phyloP scores from a whole-genome alignment of 2,797 vertebrate species.

The Pogonophryne albipinna region DNA sequence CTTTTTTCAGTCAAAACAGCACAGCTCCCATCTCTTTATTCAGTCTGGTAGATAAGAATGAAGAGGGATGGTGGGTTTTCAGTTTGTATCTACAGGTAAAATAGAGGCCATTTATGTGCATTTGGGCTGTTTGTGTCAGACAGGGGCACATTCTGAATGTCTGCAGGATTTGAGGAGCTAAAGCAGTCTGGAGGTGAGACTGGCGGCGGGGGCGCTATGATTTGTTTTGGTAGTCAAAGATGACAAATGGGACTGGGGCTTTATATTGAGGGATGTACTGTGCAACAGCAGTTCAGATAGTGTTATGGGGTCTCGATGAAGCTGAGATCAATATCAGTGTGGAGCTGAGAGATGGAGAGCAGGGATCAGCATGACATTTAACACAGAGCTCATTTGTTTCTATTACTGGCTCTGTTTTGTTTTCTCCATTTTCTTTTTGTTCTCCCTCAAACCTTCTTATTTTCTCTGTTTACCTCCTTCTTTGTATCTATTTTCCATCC shows the following conservation, averaged over 20 bases:
- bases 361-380: slow-evolving; percentile 17
- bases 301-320: slow-evolving; percentile 45
- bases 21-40: slow-evolving; percentile 10
- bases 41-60: slow-evolving; percentile 25
- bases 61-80: slow-evolving; percentile 2
- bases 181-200: slow-evolving; percentile 16
- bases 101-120: slow-evolving; percentile 15
- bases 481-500: neutral
- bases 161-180: slow-evolving; percentile 13
- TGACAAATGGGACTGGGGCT: slow-evolving; percentile 47
- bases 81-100: slow-evolving; percentile 18
- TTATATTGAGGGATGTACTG: slow-evolving; percentile 31
- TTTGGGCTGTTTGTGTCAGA: slow-evolving; percentile 17
- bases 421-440: slow-evolving; percentile 31
- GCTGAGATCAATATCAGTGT: slow-evolving; percentile 59
- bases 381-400: slow-evolving; percentile 43
- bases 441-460: slow-evolving; percentile 1
- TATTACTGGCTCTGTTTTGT: slow-evolving; percentile 34
- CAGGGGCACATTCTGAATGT: slow-evolving; percentile 19
- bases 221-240: slow-evolving; percentile 59
- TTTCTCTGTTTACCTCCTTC: neutral
- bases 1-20: slow-evolving; percentile 43
- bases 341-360: slow-evolving; percentile 43
- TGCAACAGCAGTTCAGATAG: slow-evolving; percentile 34
- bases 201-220: slow-evolving; percentile 1